These are phyloP conservation scores for Andrena bucephala DNA, from an alignment of 2,888 invertebrate species.

Conservation along the genomic window DNA sequence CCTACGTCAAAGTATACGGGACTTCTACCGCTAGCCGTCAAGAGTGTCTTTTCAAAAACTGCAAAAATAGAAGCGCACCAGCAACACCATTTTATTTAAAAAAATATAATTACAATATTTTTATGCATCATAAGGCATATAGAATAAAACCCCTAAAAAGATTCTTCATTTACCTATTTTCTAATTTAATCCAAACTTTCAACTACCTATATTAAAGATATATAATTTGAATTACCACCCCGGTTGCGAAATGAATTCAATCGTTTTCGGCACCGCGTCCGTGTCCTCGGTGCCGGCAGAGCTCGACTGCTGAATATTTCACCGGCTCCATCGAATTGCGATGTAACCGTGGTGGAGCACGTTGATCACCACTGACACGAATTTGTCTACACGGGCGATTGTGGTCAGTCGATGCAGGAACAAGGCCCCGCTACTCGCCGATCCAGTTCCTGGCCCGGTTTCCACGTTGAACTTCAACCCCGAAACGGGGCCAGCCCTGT, in stretches of 20 bases:
- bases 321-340: constrained; percentile 9
- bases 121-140: too few species aligned
- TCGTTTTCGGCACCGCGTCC: neutral
- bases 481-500: constrained; percentile 81
- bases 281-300: neutral
- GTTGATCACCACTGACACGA: constrained; percentile 81
- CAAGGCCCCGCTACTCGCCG: constrained; percentile 67
- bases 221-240: neutral
- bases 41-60: too few species aligned
- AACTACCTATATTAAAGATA: too few species aligned
- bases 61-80: too few species aligned
- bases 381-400: constrained; percentile 85
- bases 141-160: too few species aligned
- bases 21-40: too few species aligned
- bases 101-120: too few species aligned
- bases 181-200: too few species aligned
- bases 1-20: too few species aligned
- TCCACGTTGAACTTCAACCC: constrained; percentile 80
- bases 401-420: constrained; percentile 79
- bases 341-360: neutral
- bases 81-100: too few species aligned
- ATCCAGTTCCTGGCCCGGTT: constrained; percentile 81
- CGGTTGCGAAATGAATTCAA: constrained; percentile 8
- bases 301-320: constrained; percentile 24
- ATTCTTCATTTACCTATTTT: too few species aligned